Evolutionary conservation across 1,140 invertebrate species (phyloP), one percentile per base, ranked within the genome.

Genomic region (Pogonomyrmex barbatus): DNA sequence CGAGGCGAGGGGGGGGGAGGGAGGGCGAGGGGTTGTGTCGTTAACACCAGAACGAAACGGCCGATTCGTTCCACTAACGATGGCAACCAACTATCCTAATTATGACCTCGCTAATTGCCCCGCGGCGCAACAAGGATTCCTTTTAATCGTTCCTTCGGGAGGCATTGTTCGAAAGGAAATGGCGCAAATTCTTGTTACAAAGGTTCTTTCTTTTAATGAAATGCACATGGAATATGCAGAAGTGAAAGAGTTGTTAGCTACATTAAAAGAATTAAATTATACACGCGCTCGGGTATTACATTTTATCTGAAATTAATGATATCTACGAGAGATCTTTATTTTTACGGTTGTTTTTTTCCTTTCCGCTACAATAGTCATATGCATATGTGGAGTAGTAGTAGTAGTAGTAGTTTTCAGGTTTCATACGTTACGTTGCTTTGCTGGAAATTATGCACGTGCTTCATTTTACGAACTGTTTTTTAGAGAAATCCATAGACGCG

Each of bases 21-120:
- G n/a, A n/a, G n/a, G n/a, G n/a, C n/a, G n/a, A n/a, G 24, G 24
- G 24, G 24, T 24, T 24, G 24, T 39, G 42, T 83, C 79, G 36
- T 83, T 83, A 60, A 60, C 54, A 47, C 30, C 50, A 30, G 67
- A 73, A 56, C n/a, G 50, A 39, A 54, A 68, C 24, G 78, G 54
- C 4, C 68, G 36, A 60, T 62, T 30, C 33, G 68, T 33, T 17
- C 24, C 14, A 30, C 54, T 82, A 82, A 82, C 52, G 52, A 75
- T 73, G 14, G 12, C 67, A 36, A 73, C 54, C 67, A 17, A 50
- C 79, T 33, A 42, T 47, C 24, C 68, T 73, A 83, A 83, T 83
- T 83, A 60, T 30, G 47, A 75, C 0, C 30, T 9, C 17, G 30
- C 68, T 83, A 73, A 83, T 83, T 75, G 68, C 30, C 54, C 4